Percentiles rank a stretch among this genome's conserved stretches.
These are phyloP conservation scores for Eupelmus urozonus DNA, from an alignment of 2,888 invertebrate genomes.

Conservation along the genomic window DNA sequence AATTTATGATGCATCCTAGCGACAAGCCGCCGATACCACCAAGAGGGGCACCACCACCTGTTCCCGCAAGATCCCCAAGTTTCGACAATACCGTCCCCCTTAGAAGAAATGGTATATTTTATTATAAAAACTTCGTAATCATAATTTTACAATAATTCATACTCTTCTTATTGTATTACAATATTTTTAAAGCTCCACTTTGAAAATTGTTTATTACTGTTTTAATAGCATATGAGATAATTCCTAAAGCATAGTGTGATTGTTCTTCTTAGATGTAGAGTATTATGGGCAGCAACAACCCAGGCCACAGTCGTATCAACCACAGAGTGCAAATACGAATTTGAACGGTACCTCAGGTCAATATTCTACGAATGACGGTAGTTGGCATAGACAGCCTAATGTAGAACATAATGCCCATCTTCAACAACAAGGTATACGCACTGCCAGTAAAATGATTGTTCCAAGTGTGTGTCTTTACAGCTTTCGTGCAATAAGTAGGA, in stretches of 20 bases:
- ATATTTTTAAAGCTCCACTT: too few relatives aligned
- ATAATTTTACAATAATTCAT: too few relatives aligned
- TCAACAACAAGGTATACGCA: slow-evolving; percentile 70
- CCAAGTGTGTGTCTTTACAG: slow-evolving; percentile 44
- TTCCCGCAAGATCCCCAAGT: slow-evolving; percentile 77
- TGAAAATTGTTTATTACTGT: too few relatives aligned
- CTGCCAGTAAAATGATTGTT: slow-evolving; percentile 57
- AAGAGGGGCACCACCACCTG: slow-evolving; percentile 80
- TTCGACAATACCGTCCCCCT: slow-evolving; percentile 73
- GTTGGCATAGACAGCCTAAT: slow-evolving; percentile 72
- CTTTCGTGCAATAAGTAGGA: slow-evolving; percentile 21
- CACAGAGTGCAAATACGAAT: slow-evolving; percentile 69
- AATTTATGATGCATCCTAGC: slow-evolving; percentile 65
- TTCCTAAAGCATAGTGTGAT: too few relatives aligned
- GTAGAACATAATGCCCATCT: slow-evolving; percentile 67
- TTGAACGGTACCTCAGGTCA: slow-evolving; percentile 75
- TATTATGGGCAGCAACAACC: slow-evolving; percentile 64
- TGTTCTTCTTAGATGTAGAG: slow-evolving; percentile 67
- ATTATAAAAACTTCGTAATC: slow-evolving; percentile 12
- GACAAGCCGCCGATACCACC: slow-evolving; percentile 82
- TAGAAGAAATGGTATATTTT: slow-evolving; percentile 70
- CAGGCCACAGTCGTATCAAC: slow-evolving; percentile 74
- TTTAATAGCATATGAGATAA: too few relatives aligned
- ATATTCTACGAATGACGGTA: slow-evolving; percentile 68
- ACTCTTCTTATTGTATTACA: too few relatives aligned